A percentile compares a stretch with the other conserved stretches of the same genome.
Evolutionary conservation across 2,797 vertebrate species (phyloP).

Genomic region (Sebastes trivittatus): DNA sequence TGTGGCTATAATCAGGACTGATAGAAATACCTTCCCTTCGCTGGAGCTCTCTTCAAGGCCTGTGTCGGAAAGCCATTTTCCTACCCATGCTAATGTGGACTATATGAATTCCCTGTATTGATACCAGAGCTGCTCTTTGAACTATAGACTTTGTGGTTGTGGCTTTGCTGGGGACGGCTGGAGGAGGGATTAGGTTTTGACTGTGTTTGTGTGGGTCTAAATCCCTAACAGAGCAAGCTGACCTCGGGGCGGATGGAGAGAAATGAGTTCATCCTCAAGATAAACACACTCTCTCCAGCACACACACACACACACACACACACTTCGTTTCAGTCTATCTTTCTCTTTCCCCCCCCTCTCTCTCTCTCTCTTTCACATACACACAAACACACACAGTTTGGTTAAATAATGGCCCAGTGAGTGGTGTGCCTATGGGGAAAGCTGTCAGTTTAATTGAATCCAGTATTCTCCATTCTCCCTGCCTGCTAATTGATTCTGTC

Average conservation of each 20-base stretch:
- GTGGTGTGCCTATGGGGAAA: constrained; percentile 75
- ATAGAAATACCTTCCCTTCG: constrained; percentile 18
- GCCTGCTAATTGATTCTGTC: constrained; percentile 82
- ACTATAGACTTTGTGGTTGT: constrained; percentile 1
- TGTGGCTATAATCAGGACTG: constrained; percentile 30
- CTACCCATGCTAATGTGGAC: constrained; percentile 32
- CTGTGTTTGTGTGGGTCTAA: constrained; percentile 60
- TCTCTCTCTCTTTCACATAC: neutral
- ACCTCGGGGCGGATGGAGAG: constrained; percentile 53
- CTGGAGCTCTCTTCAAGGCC: constrained; percentile 16
- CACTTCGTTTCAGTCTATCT: neutral
- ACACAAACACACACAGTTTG: constrained; percentile 51
- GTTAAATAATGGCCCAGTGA: constrained; percentile 77
- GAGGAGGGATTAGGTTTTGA: constrained; percentile 58
- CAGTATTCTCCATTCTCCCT: constrained; percentile 77
- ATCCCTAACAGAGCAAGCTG: constrained; percentile 65
- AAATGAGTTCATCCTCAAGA: constrained; percentile 69
- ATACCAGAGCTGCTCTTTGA: constrained; percentile 48
- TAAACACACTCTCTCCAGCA: constrained; percentile 47
- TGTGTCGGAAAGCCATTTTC: constrained; percentile 29
- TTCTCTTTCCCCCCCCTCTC: neutral
- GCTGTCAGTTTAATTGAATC: constrained; percentile 83
- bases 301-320: neutral
- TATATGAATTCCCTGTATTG: constrained; percentile 24
- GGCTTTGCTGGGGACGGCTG: constrained; percentile 35